Base-by-base conservation (phyloP, 1,140 invertebrate genomes). In the Meteorus sp. region DNA sequence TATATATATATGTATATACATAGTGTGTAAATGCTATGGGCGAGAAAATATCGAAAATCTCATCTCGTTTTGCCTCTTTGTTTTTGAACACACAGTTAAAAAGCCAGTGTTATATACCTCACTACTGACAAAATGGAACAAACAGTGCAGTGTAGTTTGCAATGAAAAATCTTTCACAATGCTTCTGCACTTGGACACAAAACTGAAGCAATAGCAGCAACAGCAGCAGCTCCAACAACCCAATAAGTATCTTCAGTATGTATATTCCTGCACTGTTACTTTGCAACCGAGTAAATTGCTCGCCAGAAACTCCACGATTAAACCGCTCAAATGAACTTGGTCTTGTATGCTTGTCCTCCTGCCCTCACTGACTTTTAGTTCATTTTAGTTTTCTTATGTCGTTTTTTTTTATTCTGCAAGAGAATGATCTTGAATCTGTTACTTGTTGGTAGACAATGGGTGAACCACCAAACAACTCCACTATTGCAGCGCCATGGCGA, bases 271-370 rank as follows among this genome's bases (percentile, higher is more conserved):
- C n/a, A 39, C 35, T 39, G 7, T n/a, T n/a, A 56, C 22, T 58
- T 58, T 50, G 11, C 15, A 58, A 57, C 27, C 17, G 48, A 54
- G 61, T 63, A 67, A 66, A 72, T 71, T 64, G 62, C 59, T 55
- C 54, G 51, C n/a, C n/a, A 68, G 66, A 53, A 59, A 44, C 53
- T 19, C 62, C 44, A 17, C 65, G 67, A 73, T 71, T 71, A 70
- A 71, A n/a, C n/a, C 68, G 62, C 64, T 70, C 59, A 69, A 73
- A 72, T 69, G 67, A 71, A 64, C 63, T 57, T 33, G 20, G 9
- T 19, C 25, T 35, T 52, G 44, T 47, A 47, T 22, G 11, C 19
- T 47, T n/a, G 9, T 35, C 11, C 3, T 35, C 33, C 27, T 29
- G 4, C 9, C 45, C 52, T 25, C 57, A 45, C 9, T 41, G 13